A percentile compares a stretch with the other conserved stretches of the same genome.
Conservation (phyloP, 2,888 invertebrate genomes). For the Icerya purchasi region DNA sequence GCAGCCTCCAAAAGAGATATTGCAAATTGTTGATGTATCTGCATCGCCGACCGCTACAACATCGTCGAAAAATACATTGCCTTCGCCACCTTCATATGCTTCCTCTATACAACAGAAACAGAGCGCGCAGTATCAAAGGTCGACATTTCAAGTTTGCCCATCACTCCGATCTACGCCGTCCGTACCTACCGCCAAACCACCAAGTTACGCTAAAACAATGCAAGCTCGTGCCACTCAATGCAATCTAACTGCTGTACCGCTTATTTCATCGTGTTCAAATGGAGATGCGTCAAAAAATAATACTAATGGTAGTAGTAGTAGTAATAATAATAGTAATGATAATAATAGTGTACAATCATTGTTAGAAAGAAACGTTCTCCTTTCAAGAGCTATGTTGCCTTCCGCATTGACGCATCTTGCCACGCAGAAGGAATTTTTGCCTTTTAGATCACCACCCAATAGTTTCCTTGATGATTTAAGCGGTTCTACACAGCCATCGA, state of each 20-base stretch:
- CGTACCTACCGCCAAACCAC: constrained; percentile 71
- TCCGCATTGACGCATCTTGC: constrained; percentile 18
- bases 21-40: constrained; percentile 85
- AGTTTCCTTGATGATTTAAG: constrained; percentile 27
- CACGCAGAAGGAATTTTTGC: constrained; percentile 47
- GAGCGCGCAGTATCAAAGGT: constrained; percentile 34
- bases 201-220: constrained; percentile 79
- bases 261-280: constrained; percentile 12
- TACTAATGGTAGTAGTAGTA: constrained; percentile 4
- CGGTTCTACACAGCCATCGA: constrained; percentile 32
- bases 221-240: constrained; percentile 46
- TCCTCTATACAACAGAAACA: constrained; percentile 62
- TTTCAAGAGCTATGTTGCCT: constrained; percentile 15
- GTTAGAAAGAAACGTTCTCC: not conserved
- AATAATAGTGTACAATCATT: constrained; percentile 13
- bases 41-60: constrained; percentile 38
- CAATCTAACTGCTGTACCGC: constrained; percentile 27
- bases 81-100: constrained; percentile 65
- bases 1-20: constrained; percentile 80
- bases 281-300: constrained; percentile 3
- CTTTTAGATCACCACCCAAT: constrained; percentile 25
- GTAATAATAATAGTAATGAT: constrained; percentile 23
- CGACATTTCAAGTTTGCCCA: constrained; percentile 23
- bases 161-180: constrained; percentile 42
- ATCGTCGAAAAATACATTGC: constrained; percentile 41